phyloP scores from a whole-genome alignment of 2,113 vertebrate species.

The Mugil cephalus region DNA sequence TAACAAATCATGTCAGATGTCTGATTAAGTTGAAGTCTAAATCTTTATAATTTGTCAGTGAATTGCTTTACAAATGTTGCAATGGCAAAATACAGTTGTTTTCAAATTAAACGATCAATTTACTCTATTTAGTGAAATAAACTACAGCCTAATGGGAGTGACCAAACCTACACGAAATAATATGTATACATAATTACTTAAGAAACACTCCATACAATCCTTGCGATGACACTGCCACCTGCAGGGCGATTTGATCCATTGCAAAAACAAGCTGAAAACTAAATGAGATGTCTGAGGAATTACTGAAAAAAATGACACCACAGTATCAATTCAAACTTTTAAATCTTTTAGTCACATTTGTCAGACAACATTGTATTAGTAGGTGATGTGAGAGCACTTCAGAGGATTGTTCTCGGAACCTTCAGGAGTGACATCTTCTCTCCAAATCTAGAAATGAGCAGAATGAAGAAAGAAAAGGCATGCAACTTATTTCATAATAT shows the following conservation, averaged over 20 bases:
- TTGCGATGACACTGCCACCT: conserved; percentile 17
- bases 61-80: background rate
- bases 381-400: background rate
- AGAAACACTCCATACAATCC: too few relatives aligned
- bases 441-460: background rate
- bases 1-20: background rate
- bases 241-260: conserved; percentile 1
- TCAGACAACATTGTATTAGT: background rate
- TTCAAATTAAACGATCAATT: too few relatives aligned
- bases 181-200: too few relatives aligned
- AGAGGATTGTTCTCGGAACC: background rate
- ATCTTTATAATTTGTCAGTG: background rate
- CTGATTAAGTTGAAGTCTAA: background rate
- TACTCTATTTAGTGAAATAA: too few relatives aligned
- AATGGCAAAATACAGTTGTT: background rate
- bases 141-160: too few relatives aligned
- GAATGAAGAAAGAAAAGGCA: conserved; percentile 8
- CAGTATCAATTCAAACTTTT: background rate
- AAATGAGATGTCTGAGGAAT: background rate
- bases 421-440: background rate
- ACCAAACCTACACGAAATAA: too few relatives aligned
- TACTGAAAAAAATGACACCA: background rate
- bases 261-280: background rate
- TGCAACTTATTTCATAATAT: conserved; percentile 55
- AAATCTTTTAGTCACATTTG: background rate